Evolutionary conservation across 23 tunicate species (phyloP).

Genomic region (Botrylloides violaceus): DNA sequence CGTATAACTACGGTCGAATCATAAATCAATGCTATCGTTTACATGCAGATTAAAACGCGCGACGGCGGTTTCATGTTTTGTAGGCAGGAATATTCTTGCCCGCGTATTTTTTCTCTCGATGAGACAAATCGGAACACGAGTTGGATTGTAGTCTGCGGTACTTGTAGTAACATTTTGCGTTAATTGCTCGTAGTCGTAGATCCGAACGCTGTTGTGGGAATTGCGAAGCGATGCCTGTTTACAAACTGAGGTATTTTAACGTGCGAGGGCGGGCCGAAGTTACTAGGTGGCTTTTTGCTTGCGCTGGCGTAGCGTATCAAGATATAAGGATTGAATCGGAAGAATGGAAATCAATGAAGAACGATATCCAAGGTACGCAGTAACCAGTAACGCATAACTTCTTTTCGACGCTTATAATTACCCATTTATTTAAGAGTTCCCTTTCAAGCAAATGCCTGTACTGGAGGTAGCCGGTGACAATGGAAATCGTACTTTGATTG

Average conservation of each 20-base stretch:
- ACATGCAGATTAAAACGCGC: too few relatives aligned
- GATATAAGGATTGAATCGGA: slow-evolving; percentile 8
- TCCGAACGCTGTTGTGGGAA: too few relatives aligned
- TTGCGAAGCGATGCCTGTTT: slow-evolving; percentile 15
- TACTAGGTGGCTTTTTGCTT: slow-evolving; percentile 14
- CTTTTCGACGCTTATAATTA: background rate
- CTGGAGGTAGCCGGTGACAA: background rate
- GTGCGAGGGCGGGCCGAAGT: slow-evolving; percentile 25
- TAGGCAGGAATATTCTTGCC: too few relatives aligned
- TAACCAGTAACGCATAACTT: background rate
- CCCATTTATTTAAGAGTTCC: background rate
- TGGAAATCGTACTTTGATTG: background rate
- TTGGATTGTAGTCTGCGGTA: too few relatives aligned
- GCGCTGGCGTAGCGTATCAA: slow-evolving; percentile 15
- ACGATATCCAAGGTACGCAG: background rate
- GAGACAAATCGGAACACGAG: too few relatives aligned
- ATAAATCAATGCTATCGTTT: too few relatives aligned
- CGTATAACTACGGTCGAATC: too few relatives aligned
- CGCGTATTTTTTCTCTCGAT: too few relatives aligned
- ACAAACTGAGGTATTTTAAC: slow-evolving; percentile 17
- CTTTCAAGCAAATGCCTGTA: background rate
- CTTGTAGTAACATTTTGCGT: too few relatives aligned
- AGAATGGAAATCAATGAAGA: slow-evolving; percentile 19
- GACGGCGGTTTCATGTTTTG: too few relatives aligned
- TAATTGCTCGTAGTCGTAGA: too few relatives aligned